Conservation (phyloP, 2,113 vertebrate genomes). For the Dromiciops gliroides region DNA sequence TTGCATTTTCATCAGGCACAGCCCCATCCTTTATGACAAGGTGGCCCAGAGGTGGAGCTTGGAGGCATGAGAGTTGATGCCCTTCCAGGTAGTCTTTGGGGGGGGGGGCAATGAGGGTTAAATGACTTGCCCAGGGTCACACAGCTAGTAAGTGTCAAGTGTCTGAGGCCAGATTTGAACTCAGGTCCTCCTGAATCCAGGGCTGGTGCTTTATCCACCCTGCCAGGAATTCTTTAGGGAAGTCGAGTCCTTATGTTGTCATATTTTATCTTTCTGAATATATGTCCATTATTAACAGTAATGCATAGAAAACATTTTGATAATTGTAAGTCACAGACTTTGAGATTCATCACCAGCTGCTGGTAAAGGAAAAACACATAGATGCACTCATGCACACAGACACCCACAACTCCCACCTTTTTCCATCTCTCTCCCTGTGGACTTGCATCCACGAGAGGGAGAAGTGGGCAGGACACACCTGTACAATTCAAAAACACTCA, state of each 20-base stretch:
- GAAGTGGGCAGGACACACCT: neutral
- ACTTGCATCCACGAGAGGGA: neutral
- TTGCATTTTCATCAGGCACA: neutral
- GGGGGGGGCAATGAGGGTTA: no score
- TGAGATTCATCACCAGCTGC: conserved; percentile 53
- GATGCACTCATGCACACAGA: fast-evolving
- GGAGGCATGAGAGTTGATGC: neutral
- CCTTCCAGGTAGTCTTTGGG: neutral
- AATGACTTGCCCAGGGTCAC: no score
- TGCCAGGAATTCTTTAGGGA: neutral
- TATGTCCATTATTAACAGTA: conserved; percentile 61
- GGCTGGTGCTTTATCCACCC: no score
- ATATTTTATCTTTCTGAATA: neutral
- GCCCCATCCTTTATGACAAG: neutral
- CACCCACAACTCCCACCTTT: neutral
- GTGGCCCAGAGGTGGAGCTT: neutral
- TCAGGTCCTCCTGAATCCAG: no score
- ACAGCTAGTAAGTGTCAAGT: no score
- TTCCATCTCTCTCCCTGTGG: neutral
- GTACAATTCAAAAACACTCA: neutral
- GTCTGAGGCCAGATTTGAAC: no score
- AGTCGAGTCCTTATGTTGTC: neutral
- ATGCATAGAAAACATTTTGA: conserved; percentile 66
- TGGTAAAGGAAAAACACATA: neutral
- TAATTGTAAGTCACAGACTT: conserved; percentile 63